Evolutionary conservation across 2,113 vertebrate genomes (phyloP).

Genomic region (Poicephalus meyeri): DNA sequence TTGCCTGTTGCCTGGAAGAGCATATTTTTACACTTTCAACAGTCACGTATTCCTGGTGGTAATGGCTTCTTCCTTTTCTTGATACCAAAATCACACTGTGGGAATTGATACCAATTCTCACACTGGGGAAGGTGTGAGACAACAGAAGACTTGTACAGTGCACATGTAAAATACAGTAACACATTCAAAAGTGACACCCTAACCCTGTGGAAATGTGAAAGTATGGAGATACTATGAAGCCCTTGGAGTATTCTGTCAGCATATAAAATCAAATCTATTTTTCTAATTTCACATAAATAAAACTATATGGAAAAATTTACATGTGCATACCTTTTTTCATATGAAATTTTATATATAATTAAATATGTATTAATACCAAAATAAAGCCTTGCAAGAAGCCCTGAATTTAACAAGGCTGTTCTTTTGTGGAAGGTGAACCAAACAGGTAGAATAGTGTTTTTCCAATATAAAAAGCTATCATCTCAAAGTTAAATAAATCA

Average conservation of each 20-base stretch:
- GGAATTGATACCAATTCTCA: not conserved
- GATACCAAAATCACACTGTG: not conserved
- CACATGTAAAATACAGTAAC: not conserved
- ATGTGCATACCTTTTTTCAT: not conserved
- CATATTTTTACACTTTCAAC: not conserved
- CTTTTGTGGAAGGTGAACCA: not conserved
- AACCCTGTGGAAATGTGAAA: not conserved
- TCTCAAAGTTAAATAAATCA: not conserved
- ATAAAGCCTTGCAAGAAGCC: not conserved
- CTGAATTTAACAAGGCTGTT: not conserved
- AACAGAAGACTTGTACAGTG: not conserved
- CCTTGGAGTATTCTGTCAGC: not conserved
- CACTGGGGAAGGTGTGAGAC: not conserved
- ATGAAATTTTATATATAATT: not conserved
- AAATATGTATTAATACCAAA: not conserved
- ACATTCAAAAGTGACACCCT: not conserved
- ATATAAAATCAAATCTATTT: not conserved
- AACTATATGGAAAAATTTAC: not conserved
- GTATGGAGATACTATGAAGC: not conserved
- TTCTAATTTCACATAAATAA: not conserved
- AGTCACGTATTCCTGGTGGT: not conserved
- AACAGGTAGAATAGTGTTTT: not conserved
- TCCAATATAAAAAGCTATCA: not conserved
- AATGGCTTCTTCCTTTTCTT: not conserved
- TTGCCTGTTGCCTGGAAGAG: not conserved